Evolutionary conservation across 1,140 invertebrate species (phyloP), one percentile per base, ranked within the genome.

Genomic region (Cydia strobilella): DNA sequence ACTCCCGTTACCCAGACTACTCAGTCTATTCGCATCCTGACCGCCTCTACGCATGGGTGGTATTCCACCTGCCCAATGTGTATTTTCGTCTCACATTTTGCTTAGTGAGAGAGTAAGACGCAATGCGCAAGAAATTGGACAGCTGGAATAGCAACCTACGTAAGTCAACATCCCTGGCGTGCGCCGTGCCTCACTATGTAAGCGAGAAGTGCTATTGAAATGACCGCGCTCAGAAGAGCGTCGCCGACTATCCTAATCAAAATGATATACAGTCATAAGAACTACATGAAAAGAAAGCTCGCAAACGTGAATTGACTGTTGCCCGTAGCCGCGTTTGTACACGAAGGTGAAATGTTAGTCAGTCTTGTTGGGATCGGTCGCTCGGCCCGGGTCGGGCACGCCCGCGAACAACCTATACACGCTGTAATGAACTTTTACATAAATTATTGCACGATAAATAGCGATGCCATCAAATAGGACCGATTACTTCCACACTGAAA

Each of bases 371-470:
- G 82, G 31, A 82, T 79, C 76, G 80, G 80, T 82, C 75, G 74
- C 79, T 79, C 79, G 78, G 80, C 83, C 81, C 86, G 82, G 78
- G 80, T 82, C 77, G 75, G 79, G 79, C 77, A 81, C 79, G 80
- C 79, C 83, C 81, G 85, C 79, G 84, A 83, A 84, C 82, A 82
- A 84, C 84, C 79, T 78, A 76, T 85, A 69, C 42, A 86, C 80
- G 84, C 84, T 86, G 81, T 82, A 85, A 86, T 86, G 85, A 83
- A 84, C 85, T 81, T 85, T 81, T 84, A 90, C 82, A 89, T 83
- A 86, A 85, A 88, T 89, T 92, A 92, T 92, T 92, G 89, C 89
- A 92, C 90, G 79, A 82, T 85, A 85, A 83, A 84, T 81, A 84
- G 85, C 80, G 85, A 81, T 80, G 83, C 82, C 76, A 81, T 75